These are phyloP conservation scores for Phylloscopus trochiloides DNA, from an alignment of 2,113 vertebrate species.

Conservation along the genomic window DNA sequence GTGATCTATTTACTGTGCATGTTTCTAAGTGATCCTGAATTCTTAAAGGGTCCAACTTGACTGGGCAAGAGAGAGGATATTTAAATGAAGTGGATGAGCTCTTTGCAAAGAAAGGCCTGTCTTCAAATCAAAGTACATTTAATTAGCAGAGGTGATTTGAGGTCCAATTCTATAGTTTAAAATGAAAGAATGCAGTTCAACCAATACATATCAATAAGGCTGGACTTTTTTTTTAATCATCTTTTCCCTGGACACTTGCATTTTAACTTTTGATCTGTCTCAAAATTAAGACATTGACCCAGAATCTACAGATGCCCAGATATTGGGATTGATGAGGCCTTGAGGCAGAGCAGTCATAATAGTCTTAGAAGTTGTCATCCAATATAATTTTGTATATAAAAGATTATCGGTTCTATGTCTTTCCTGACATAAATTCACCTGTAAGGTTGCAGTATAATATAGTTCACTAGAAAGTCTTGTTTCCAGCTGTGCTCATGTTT, in stretches of 20 bases:
- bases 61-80: background rate
- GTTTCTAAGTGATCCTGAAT: background rate
- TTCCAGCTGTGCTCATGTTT: background rate
- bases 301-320: background rate
- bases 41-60: background rate
- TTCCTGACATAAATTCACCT: background rate
- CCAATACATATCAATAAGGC: background rate
- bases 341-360: background rate
- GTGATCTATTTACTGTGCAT: background rate
- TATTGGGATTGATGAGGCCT: background rate
- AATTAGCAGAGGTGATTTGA: background rate
- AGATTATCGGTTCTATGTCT: background rate
- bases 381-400: background rate
- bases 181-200: background rate
- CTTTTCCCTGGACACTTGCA: background rate
- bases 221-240: background rate
- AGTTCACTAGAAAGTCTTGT: background rate
- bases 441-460: background rate
- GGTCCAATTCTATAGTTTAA: background rate
- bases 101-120: background rate
- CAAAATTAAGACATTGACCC: background rate
- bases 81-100: background rate
- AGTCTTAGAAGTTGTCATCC: background rate
- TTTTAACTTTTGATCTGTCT: background rate
- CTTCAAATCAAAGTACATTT: background rate